phyloP scores from a whole-genome alignment of 2,888 invertebrate species.

The Xylota sylvarum region DNA sequence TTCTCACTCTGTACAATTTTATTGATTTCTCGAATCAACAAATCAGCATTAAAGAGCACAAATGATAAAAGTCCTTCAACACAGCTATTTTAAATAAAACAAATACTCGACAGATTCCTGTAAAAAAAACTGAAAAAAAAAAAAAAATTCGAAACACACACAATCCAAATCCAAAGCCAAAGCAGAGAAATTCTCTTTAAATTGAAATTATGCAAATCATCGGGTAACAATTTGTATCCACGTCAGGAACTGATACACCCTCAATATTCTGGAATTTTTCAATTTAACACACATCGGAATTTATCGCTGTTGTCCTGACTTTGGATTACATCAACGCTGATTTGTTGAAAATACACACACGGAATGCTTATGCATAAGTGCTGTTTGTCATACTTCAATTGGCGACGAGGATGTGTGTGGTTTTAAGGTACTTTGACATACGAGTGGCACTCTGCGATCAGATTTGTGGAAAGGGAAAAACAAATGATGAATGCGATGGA shows the following conservation, averaged over 20 bases:
- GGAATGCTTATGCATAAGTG: slow-evolving; percentile 48
- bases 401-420: slow-evolving; percentile 54
- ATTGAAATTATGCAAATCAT: slow-evolving; percentile 79
- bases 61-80: slow-evolving; percentile 31
- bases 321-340: slow-evolving; percentile 51
- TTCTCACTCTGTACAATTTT: background rate
- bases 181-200: slow-evolving; percentile 69
- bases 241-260: slow-evolving; percentile 77
- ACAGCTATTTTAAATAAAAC: slow-evolving; percentile 42
- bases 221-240: slow-evolving; percentile 79
- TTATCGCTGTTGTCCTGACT: slow-evolving; percentile 71
- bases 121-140: slow-evolving; percentile 17
- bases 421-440: slow-evolving; percentile 48
- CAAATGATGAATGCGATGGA: slow-evolving; percentile 14
- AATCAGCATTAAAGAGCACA: slow-evolving; percentile 26
- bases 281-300: slow-evolving; percentile 79
- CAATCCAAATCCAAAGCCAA: slow-evolving; percentile 39
- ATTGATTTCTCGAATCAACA: slow-evolving; percentile 35
- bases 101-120: slow-evolving; percentile 39
- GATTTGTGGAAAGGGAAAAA: slow-evolving; percentile 30
- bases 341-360: slow-evolving; percentile 21
- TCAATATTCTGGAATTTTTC: slow-evolving; percentile 78
- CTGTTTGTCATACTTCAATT: slow-evolving; percentile 66
- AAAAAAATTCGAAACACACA: slow-evolving; percentile 3
- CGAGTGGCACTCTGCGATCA: slow-evolving; percentile 39